Conservation (phyloP, 2,113 vertebrate species). For the Scartelaos histophorus region DNA sequence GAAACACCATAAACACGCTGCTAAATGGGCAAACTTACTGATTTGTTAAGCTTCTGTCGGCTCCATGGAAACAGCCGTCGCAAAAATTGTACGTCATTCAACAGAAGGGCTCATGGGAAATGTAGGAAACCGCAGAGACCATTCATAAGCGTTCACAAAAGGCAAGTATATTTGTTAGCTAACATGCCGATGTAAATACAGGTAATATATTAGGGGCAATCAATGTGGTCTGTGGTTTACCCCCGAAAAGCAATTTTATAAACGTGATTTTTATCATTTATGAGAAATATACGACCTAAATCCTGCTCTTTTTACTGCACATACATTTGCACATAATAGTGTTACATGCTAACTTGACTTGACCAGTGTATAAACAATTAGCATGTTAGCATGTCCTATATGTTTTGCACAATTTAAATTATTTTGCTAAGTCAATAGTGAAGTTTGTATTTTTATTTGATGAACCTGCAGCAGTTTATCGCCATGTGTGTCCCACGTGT, state of each 20-base stretch:
- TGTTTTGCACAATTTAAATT: no score
- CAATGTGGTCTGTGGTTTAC: no score
- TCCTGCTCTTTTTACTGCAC: no score
- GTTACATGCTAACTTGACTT: no score
- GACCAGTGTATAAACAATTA: no score
- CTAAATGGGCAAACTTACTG: neutral
- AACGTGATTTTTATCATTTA: no score
- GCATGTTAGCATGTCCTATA: no score
- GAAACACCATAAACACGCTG: neutral
- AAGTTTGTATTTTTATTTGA: neutral
- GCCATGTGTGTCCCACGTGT: neutral
- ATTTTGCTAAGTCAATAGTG: no score
- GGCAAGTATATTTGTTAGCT: neutral
- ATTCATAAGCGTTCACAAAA: neutral
- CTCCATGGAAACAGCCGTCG: conserved; percentile 69
- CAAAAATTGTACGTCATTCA: conserved; percentile 39
- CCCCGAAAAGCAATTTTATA: no score
- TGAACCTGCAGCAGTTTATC: neutral
- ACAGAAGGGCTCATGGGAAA: conserved; percentile 22
- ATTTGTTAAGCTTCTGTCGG: conserved; percentile 30
- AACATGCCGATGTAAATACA: neutral
- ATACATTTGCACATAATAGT: no score
- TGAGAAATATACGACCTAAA: no score
- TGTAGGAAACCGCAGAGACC: conserved; percentile 8
- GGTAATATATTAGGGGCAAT: no score